Evolutionary conservation across 2,888 invertebrate genomes (phyloP), one percentile per base, ranked within the genome.

Genomic region (Acrobasis consociella): DNA sequence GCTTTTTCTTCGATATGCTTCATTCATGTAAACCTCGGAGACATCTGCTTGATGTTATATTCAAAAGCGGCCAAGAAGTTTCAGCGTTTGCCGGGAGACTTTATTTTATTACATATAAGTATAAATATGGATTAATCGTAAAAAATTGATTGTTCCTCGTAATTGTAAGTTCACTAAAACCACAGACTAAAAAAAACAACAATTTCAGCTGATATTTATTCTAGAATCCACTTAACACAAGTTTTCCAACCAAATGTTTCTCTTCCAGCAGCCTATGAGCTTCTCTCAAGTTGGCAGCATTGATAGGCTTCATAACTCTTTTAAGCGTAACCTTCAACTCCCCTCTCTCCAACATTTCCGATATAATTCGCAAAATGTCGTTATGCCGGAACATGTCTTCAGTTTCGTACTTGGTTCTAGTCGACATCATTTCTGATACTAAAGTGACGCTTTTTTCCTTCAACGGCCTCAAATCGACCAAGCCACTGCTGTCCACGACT

Each of bases 401-500:
- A 5, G 90, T 89, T 16, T 91, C 68, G 69, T 88, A 91, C 71
- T 85, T 87, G 9, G 86, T 76, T 68, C 86, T 85, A 9, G 91
- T 90, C 3, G 53, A 62, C 86, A 91, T 87, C 82, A 82, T 82
- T 77, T 89, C 91, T 10, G 81, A 83, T 0, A 82, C 83, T 53
- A 91, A 70, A 9, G 88, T 89, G 0, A 91, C 49, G 66, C 91
- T 91, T 72, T 91, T 91, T 1, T 86, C 87, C 71, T 91, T 91
- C 8, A 91, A 69, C 10, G 75, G 73, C 52, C 66, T 77, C 50
- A 90, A 62, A 64, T 91, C 85, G 1, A 91, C 82, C 10, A 82
- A 74, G 5, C 84, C 80, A 71, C 81, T 85, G 68, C 86, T 85
- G 56, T 91, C 90, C 0, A 90, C 91, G 58, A 91, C 75, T 39